Evolutionary conservation across 2,113 vertebrate species (phyloP).

Genomic region (Mixornis gularis): DNA sequence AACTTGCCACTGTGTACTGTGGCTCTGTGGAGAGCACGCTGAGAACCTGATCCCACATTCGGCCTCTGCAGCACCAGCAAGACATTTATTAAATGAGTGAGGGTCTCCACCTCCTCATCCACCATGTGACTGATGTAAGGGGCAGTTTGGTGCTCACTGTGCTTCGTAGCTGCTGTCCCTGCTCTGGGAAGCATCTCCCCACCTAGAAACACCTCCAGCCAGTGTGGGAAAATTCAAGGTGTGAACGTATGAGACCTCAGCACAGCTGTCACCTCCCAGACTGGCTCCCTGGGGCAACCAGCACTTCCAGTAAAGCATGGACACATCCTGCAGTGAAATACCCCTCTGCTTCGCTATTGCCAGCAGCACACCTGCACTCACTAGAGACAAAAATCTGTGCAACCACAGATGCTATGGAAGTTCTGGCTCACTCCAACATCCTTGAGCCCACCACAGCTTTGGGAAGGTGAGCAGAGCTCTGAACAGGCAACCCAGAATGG

Average conservation of each 20-base stretch:
- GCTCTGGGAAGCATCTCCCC: background rate
- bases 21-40: accelerated
- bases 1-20: background rate
- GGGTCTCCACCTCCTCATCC: background rate
- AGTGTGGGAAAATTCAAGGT: background rate
- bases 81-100: background rate
- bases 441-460: background rate
- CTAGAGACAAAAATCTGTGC: background rate
- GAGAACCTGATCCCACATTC: accelerated
- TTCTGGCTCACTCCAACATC: background rate
- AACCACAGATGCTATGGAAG: background rate
- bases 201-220: background rate
- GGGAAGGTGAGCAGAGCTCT: background rate
- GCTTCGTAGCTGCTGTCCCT: background rate
- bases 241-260: background rate
- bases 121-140: background rate
- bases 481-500: background rate
- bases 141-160: background rate
- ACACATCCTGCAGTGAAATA: accelerated
- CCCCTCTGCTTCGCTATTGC: background rate
- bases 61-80: background rate
- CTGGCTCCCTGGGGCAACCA: background rate
- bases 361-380: background rate
- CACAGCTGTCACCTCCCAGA: background rate
- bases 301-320: background rate